Conservation (phyloP, 1,140 invertebrate species). For the Frieseomelitta varia region DNA sequence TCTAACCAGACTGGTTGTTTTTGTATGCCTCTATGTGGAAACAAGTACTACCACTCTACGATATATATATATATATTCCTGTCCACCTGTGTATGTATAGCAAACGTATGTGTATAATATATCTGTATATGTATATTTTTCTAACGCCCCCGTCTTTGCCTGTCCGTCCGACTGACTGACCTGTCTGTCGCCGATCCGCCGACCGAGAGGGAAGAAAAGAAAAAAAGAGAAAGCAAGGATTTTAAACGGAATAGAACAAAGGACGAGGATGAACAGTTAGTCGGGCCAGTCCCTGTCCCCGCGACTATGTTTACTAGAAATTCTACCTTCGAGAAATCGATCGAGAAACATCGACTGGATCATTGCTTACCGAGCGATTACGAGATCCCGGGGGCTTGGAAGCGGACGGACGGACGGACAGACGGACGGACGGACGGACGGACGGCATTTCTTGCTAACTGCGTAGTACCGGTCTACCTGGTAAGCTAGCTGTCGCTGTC, state of each 20-base stretch:
- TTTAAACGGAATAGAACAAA: background rate
- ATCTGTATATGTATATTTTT: constrained; percentile 31
- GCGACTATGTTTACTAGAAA: background rate
- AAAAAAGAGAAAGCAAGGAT: background rate
- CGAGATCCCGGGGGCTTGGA: constrained; percentile 59
- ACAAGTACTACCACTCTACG: constrained; percentile 25
- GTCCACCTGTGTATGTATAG: constrained; percentile 54
- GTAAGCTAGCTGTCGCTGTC: constrained; percentile 79
- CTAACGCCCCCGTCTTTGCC: constrained; percentile 50
- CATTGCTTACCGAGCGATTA: background rate
- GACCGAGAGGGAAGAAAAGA: background rate
- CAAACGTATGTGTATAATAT: constrained; percentile 53
- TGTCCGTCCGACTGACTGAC: constrained; percentile 71
- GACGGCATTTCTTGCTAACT: constrained; percentile 66
- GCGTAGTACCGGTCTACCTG: constrained; percentile 72
- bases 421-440: constrained; percentile 70
- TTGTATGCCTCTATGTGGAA: constrained; percentile 39
- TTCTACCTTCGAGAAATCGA: background rate
- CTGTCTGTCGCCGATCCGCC: constrained; percentile 62
- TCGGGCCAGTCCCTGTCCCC: background rate
- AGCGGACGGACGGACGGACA: constrained; percentile 61
- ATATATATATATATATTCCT: constrained; percentile 17
- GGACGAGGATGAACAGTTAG: background rate
- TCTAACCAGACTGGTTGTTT: constrained; percentile 20
- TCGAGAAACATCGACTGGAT: background rate